Evolutionary conservation across 2,797 vertebrate species (phyloP), one percentile per base, ranked within the genome.

Genomic region (Liparis tanakae): DNA sequence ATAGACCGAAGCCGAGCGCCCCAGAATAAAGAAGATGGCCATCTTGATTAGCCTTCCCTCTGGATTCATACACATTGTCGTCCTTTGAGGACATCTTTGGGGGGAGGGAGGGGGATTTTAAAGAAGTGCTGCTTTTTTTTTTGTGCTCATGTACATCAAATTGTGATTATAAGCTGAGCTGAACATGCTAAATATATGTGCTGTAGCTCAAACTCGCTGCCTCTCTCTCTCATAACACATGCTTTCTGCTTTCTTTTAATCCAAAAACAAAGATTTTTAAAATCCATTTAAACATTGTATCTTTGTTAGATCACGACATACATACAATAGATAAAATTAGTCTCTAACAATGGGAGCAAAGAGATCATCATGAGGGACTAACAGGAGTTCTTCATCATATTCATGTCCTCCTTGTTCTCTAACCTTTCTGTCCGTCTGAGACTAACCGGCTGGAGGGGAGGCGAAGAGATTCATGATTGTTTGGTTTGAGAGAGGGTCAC

Each of bases 391-490:
- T 36, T 51, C 33, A 60, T 68, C 67, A 54, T 22, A 15, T 56
- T 50, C 62, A 22, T 22, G 41, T 25, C 56, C 12, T 20, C 43
- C 67, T 65, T 59, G 61, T 66, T 77, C 62, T 72, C 22, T 65
- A 67, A 71, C 79, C 69, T 76, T 77, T 74, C 20, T n/a, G 44
- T 67, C 60, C 67, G 56, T 86, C 74, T 36, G 13, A 77, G 82
- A 82, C 87, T 87, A 85, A 77, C 67, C 64, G 75, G 59, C 77
- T 37, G 22, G 37, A 79, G 76, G 86, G 85, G 81, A 87, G 56
- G 72, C 74, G 75, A 77, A 53, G 62, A 87, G 84, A 90, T 88
- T 86, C 82, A 76, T 63, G 59, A 44, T 58, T 90, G 87, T 91
- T 89, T 89, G 82, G 25, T 30, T 70, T 72, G 63, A 76, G 74